Evolutionary conservation across 2,888 invertebrate species (phyloP).

Genomic region (Drosophila villosipedis): DNA sequence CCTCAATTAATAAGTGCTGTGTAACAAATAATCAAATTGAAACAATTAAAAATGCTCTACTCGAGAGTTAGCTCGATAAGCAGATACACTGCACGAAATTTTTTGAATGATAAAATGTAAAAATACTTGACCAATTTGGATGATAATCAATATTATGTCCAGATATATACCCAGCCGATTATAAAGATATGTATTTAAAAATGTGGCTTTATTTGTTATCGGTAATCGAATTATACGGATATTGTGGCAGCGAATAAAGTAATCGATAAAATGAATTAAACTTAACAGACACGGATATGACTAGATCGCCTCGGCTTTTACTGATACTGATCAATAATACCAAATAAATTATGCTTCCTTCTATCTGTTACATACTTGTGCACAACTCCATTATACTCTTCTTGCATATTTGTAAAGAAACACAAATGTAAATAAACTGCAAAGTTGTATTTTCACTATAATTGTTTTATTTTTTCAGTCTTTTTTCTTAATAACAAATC

Average conservation of each 20-base stretch:
- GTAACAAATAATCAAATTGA: slow-evolving; percentile 29
- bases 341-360: not conserved
- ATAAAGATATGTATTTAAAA: not conserved
- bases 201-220: not conserved
- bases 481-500: slow-evolving; percentile 53
- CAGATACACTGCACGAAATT: not conserved
- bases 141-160: not conserved
- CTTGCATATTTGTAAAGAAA: not conserved
- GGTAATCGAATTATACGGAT: not conserved
- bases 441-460: slow-evolving; percentile 1
- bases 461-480: not conserved
- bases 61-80: slow-evolving; percentile 1
- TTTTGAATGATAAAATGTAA: not conserved
- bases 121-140: not conserved
- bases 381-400: too few species aligned
- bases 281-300: not conserved
- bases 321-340: not conserved
- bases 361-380: not conserved
- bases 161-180: not conserved
- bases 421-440: slow-evolving; percentile 20
- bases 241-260: not conserved
- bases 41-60: not conserved
- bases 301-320: too few species aligned
- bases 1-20: slow-evolving; percentile 54
- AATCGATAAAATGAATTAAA: not conserved